A percentile compares a stretch with the other conserved stretches of the same genome.
phyloP scores from a whole-genome alignment of 1,140 invertebrate genomes.

The Diachasma alloeum region DNA sequence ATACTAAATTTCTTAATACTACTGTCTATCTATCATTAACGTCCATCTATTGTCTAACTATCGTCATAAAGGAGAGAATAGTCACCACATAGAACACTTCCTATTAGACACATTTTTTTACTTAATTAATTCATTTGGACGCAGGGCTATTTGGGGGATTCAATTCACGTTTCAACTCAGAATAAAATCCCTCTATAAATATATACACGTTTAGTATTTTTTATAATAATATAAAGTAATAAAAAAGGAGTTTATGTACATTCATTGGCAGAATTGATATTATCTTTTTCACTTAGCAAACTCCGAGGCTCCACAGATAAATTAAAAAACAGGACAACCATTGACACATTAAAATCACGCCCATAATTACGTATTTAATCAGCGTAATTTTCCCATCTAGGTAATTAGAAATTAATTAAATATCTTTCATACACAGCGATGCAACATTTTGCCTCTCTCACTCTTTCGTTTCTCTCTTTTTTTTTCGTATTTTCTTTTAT shows the following conservation, averaged over 20 bases:
- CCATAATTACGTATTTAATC: background rate
- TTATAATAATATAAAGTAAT: constrained; percentile 34
- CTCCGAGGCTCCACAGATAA: background rate
- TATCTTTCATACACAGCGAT: background rate
- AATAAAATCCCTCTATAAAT: constrained; percentile 23
- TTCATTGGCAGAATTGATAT: constrained; percentile 38
- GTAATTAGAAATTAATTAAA: background rate
- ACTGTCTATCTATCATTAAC: background rate
- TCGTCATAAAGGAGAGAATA: background rate
- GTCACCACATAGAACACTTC: background rate
- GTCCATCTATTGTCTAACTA: background rate
- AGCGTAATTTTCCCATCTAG: background rate
- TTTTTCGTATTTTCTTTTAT: constrained; percentile 1
- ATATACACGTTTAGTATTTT: constrained; percentile 27
- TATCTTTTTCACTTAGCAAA: constrained; percentile 13
- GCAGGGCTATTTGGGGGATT: background rate
- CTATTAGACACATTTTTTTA: background rate
- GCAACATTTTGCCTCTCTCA: background rate
- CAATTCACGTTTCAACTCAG: background rate
- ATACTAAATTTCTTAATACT: background rate
- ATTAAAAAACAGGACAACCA: constrained; percentile 2
- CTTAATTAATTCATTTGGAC: background rate
- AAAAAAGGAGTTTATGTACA: constrained; percentile 46
- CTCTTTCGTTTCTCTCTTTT: constrained; percentile 7
- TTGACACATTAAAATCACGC: constrained; percentile 12